Base-by-base conservation (phyloP, 2,888 invertebrate genomes). In the Brenthis daphne region DNA sequence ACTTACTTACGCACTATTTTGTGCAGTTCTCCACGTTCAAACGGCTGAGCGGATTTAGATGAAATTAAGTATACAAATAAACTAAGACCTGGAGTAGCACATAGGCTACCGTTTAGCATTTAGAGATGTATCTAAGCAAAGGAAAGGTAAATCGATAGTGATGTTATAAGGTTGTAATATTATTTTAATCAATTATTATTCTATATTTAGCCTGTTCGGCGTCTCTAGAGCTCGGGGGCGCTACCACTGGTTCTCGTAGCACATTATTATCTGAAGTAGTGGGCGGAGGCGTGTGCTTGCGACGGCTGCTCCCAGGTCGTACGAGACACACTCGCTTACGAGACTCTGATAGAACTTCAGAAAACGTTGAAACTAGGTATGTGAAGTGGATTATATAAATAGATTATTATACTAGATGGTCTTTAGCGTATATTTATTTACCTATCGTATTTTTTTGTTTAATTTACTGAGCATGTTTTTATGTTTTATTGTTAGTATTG, bases 191-290 rank as follows among this genome's bases (percentile, higher is more conserved):
- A 16, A 4, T 64, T 24, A 24, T 16, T 13, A 24, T 37, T 37
- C 3, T 4, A 14, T 54, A 29, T 56, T 3, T 76, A 92, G 92
- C 92, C 1, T 92, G 92, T 68, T 92, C 92, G 73, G 90, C 91
- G 2, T 92, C 92, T 0, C 72, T 92, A 43, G 90, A 91, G 74
- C 80, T 94, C 53, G 94, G 94, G 8, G 85, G 79, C 3, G 94
- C 94, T 0, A 87, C 95, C 37, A 94, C 95, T 0, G 94, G 96
- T 1, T 97, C 97, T 1, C 95, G 96, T 24, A 95, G 96, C 56
- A 97, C 97, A 0, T 87, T 97, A 12, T 90, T 97, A 13, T 97
- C 97, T 0, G 97, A 97, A 83, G 96, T 97, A 29, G 96, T 96
- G 56, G 96, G 96, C 0, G 90, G 91, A 0, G 86, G 88, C 0